Evolutionary conservation across 2,797 vertebrate genomes (phyloP).

Genomic region (Acrossocheilus fasciatus): DNA sequence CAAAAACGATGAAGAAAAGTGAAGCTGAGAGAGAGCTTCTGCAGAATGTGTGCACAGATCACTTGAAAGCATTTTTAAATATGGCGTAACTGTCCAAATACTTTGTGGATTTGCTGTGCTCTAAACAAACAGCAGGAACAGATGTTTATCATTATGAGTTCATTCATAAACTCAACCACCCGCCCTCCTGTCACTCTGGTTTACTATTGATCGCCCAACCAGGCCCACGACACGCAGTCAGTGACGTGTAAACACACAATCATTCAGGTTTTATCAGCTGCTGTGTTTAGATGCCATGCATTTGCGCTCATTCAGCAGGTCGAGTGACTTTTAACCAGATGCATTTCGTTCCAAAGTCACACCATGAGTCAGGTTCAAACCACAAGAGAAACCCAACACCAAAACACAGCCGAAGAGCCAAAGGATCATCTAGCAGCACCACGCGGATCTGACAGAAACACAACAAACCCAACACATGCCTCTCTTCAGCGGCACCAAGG

Average conservation of each 20-base stretch:
- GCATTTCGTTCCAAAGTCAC: background rate
- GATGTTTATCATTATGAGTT: constrained; percentile 2
- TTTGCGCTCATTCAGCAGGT: background rate
- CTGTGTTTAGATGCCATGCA: constrained; percentile 4
- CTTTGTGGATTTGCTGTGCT: background rate
- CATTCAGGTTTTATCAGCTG: background rate
- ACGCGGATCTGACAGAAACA: constrained; percentile 7
- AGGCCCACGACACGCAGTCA: background rate
- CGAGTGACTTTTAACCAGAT: constrained; percentile 5
- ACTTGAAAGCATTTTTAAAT: background rate
- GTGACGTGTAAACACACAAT: constrained; percentile 19
- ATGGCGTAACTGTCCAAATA: background rate
- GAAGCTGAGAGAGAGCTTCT: background rate
- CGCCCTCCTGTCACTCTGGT: background rate
- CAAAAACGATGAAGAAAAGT: background rate
- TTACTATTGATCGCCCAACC: background rate
- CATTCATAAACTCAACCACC: constrained; percentile 35
- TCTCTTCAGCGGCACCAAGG: background rate
- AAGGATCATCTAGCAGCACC: constrained; percentile 21
- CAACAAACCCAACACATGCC: constrained; percentile 25
- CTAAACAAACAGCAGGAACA: background rate
- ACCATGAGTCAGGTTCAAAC: constrained; percentile 2
- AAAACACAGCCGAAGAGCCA: constrained; percentile 27
- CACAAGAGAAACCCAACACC: constrained; percentile 26
- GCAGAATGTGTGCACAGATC: background rate